These are phyloP conservation scores for Lasioglossum morio DNA, from an alignment of 2,888 invertebrate genomes.

Conservation along the genomic window DNA sequence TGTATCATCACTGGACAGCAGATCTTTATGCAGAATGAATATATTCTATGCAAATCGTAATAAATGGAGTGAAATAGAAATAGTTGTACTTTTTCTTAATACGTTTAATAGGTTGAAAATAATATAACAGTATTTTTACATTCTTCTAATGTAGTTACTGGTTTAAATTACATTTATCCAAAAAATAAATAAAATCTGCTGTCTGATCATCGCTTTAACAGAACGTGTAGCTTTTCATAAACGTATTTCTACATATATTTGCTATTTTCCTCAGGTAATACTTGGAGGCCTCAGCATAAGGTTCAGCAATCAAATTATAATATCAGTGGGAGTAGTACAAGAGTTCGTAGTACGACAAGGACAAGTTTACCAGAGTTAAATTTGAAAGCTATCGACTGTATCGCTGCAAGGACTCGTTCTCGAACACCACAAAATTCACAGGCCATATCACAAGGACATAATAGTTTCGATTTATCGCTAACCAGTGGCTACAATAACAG, in stretches of 20 bases:
- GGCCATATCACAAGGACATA: constrained; percentile 74
- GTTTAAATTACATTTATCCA: no score
- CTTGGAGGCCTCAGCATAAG: constrained; percentile 81
- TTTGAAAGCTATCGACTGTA: constrained; percentile 81
- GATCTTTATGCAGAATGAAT: no score
- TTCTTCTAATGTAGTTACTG: no score
- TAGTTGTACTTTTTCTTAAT: no score
- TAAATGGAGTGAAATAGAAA: no score
- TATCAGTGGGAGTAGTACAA: constrained; percentile 75
- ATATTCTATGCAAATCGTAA: no score
- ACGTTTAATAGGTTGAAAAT: no score
- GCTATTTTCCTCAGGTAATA: constrained; percentile 71
- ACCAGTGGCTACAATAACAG: constrained; percentile 75
- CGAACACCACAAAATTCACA: constrained; percentile 82
- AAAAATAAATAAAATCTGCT: no score
- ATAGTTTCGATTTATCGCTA: constrained; percentile 75
- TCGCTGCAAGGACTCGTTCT: constrained; percentile 82
- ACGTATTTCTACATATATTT: background rate
- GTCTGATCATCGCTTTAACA: no score
- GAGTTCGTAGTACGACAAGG: constrained; percentile 76
- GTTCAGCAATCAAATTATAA: constrained; percentile 77
- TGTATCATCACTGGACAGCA: background rate
- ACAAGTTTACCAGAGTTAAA: constrained; percentile 78
- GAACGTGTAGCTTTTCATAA: background rate
- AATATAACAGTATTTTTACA: no score